Base-by-base conservation (phyloP, 2,888 invertebrate genomes). In the Nesidiocoris tenuis region DNA sequence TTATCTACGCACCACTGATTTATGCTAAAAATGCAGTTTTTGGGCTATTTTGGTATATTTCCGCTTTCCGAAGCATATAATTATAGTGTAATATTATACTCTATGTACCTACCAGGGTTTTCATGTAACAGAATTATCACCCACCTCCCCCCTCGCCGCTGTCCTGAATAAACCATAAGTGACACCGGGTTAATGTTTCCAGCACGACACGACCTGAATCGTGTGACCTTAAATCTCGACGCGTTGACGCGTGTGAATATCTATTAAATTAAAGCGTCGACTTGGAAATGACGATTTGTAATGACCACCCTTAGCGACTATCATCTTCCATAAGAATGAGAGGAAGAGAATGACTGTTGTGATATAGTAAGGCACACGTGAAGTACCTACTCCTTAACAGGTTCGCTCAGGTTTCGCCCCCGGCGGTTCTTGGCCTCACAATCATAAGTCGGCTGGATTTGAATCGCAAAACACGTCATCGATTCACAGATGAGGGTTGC, bases 401-500 rank as follows among this genome's bases (percentile, higher is more conserved):
- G 39, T 39, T 39, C 39, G n/a, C n/a, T n/a, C n/a, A n/a, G n/a
- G 39, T 39, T 39, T 12, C 12, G 39, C 39, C 39, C 5, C 5
- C 39, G 39, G 39, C 39, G 3, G 12, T 39, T 12, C 5, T 39
- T 12, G 39, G 39, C 39, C 39, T 39, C 39, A 39, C 39, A 39
- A 7, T 39, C 39, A 39, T 39, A 39, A 39, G 39, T 7, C 39
- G 39, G 12, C 22, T 21, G 23, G n/a, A 63, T 63, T 63, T 63
- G 63, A 63, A 21, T 63, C 23, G 22, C 63, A 63, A 63, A 63
- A 23, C 21, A 23, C 22, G 63, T 18, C 63, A 22, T 63, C 63
- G 63, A 63, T 63, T 63, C n/a, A 23, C 63, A 63, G 63, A 63
- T 61, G 63, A 63, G 63, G 12, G 39, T 7, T 12, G 63, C 23